Conservation (phyloP, 2,888 invertebrate species). For the Liopterus haemorrhoidalis region DNA sequence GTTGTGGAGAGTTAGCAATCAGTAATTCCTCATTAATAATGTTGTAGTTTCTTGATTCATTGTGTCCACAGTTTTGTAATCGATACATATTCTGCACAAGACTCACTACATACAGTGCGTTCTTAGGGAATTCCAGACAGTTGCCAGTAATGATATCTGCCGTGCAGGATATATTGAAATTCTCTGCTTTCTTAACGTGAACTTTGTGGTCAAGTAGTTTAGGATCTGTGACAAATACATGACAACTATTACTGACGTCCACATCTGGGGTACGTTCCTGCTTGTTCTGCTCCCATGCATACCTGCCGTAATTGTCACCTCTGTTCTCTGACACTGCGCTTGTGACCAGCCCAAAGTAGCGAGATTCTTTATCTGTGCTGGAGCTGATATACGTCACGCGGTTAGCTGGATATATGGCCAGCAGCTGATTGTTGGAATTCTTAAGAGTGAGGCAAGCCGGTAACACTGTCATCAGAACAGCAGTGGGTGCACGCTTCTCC, state of each 20-base stretch:
- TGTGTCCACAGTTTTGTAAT: constrained; percentile 45
- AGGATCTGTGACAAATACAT: constrained; percentile 90
- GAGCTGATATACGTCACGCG: constrained; percentile 84
- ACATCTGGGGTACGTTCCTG: constrained; percentile 42
- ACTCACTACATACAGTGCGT: constrained; percentile 70
- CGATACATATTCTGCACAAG: constrained; percentile 69
- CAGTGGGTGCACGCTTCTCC: constrained; percentile 79
- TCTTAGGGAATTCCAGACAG: constrained; percentile 86
- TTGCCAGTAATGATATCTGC: constrained; percentile 68
- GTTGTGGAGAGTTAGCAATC: constrained; percentile 74
- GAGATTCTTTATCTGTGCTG: constrained; percentile 82
- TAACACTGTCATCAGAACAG: constrained; percentile 78
- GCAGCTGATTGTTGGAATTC: constrained; percentile 68
- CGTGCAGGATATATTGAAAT: constrained; percentile 82
- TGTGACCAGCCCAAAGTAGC: constrained; percentile 90
- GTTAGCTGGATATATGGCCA: constrained; percentile 83
- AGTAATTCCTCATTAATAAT: constrained; percentile 37
- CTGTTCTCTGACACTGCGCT: constrained; percentile 57
- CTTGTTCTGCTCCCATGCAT: constrained; percentile 30
- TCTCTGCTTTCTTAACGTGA: constrained; percentile 73
- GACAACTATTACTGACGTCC: constrained; percentile 80
- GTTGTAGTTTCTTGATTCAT: constrained; percentile 23
- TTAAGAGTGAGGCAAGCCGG: constrained; percentile 74
- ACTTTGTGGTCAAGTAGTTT: constrained; percentile 75
- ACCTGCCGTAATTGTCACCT: constrained; percentile 31